These are phyloP conservation scores for Stegodyphus dumicola DNA, from an alignment of 1,140 invertebrate genomes.

Conservation along the genomic window DNA sequence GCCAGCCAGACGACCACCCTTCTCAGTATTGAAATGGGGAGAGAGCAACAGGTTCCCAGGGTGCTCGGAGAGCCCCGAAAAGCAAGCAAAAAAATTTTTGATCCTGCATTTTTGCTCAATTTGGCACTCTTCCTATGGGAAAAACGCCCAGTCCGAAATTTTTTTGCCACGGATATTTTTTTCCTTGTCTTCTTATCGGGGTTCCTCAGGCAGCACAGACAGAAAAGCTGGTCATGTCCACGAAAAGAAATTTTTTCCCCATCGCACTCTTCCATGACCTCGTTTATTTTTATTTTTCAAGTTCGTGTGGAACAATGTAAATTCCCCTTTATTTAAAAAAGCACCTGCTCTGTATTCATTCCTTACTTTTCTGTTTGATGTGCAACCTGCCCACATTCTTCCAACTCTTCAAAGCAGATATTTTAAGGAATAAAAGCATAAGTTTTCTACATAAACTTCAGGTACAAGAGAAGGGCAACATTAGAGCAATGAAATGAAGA, in stretches of 20 bases:
- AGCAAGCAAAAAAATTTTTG: not conserved
- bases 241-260: constrained; percentile 12
- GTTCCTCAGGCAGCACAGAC: not conserved
- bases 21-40: constrained; percentile 44
- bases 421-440: no score
- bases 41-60: constrained; percentile 48
- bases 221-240: no score
- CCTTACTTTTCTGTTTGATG: no score
- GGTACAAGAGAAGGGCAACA: no score
- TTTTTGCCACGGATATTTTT: not conserved
- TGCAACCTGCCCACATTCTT: no score
- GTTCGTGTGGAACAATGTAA: not conserved
- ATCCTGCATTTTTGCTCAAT: constrained; percentile 38
- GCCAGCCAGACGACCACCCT: not conserved
- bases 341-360: constrained; percentile 12
- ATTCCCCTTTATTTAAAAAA: not conserved
- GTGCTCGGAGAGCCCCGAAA: not conserved
- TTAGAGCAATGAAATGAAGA: no score
- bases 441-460: no score
- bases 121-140: constrained; percentile 52
- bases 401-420: no score
- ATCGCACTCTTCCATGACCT: constrained; percentile 20
- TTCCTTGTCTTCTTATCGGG: constrained; percentile 1
- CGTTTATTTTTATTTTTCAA: constrained; percentile 34
- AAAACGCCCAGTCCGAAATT: constrained; percentile 48